Evolutionary conservation across 2,888 invertebrate species (phyloP), one percentile per base, ranked within the genome.

Genomic region (Hydraecia micacea): DNA sequence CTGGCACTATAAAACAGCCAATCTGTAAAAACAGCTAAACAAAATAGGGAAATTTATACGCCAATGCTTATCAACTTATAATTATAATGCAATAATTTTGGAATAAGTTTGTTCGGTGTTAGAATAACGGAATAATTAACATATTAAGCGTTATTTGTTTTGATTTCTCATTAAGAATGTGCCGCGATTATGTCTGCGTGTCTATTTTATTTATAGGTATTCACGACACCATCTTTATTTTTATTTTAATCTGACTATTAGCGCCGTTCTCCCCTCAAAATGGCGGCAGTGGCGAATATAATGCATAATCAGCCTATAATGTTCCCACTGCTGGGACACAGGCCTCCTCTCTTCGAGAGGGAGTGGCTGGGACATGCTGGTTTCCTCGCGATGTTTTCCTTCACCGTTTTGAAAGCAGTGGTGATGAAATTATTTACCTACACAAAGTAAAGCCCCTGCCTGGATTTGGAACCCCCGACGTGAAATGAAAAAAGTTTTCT

Each of bases 61-160:
- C 42, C 25, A 21, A 49, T 15, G 58, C 84, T 70, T 84, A 81
- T 70, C 80, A 67, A 15, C 9, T n/a, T 32, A 67, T 66, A n/a
- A 78, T 69, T 65, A 36, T 58, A 68, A 75, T 52, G 58, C 32
- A 72, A 63, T 46, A n/a, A 58, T 79, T 1, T 72, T 25, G 15
- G 28, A 66, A 55, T 49, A 55, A 58, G 52, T 62, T 65, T 18
- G 13, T 66, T 60, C 28, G 8, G 9, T 76, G 77, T 83, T 32
- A 21, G 32, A 67, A 79, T 79, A 66, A 63, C 8, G 4, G 66
- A 66, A 74, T 78, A 60, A 79, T 78, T 72, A 60, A 60, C 25
- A 28, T 39, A 21, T n/a, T n/a, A 62, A 32, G 5, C 18, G 55
- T 62, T 36, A 52, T 67, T 5, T 62, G 21, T 66, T 71, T 21